Evolutionary conservation across 2,113 vertebrate species (phyloP).

Genomic region (Oreochromis spilurus): DNA sequence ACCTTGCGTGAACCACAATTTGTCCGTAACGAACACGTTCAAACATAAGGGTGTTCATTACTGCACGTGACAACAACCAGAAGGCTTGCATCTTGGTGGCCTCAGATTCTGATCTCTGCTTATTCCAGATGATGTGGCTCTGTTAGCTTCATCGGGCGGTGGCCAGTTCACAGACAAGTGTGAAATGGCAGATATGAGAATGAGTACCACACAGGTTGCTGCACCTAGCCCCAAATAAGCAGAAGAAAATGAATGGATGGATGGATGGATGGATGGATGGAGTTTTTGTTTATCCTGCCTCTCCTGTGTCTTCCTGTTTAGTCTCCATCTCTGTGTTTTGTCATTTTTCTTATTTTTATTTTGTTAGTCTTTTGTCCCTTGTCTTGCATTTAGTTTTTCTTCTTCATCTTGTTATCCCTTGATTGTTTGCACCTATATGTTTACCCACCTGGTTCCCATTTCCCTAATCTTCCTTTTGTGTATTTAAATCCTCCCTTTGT

Average conservation of each 20-base stretch:
- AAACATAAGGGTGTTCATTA: not conserved
- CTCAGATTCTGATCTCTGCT: fast-evolving
- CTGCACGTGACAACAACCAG: not conserved
- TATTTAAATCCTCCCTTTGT: not conserved
- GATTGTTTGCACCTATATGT: not conserved
- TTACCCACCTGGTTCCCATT: not conserved
- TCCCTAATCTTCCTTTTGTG: not conserved
- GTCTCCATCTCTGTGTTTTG: not conserved
- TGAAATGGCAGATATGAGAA: not conserved
- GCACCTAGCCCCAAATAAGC: fast-evolving
- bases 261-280: not conserved
- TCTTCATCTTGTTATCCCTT: not conserved
- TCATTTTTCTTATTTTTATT: not conserved
- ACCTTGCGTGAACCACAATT: fast-evolving
- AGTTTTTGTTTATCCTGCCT: not conserved
- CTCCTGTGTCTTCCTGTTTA: not conserved
- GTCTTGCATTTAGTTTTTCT: not conserved
- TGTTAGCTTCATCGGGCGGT: not conserved
- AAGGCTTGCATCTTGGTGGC: not conserved
- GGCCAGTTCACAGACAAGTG: not conserved
- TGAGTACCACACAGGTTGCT: not conserved
- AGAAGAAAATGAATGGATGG: not conserved
- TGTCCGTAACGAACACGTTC: fast-evolving
- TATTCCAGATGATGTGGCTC: not conserved
- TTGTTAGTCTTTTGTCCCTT: not conserved